Conservation (phyloP, 2,888 invertebrate species). For the Automeris io region DNA sequence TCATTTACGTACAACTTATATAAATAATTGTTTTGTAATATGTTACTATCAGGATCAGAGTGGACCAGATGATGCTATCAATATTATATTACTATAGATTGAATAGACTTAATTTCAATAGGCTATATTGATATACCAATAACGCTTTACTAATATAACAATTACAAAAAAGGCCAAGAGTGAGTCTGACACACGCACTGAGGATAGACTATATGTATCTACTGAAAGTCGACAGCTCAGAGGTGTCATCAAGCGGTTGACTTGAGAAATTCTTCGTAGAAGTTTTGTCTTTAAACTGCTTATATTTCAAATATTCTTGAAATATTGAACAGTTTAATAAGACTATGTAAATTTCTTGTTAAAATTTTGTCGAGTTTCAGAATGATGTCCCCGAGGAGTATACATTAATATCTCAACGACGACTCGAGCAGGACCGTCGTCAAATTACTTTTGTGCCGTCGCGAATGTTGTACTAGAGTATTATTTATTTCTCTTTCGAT, state of each 20-base stretch:
- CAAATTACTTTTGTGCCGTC: conserved; percentile 5
- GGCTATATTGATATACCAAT: too few relatives aligned
- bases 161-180: neutral
- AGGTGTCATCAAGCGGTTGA: neutral
- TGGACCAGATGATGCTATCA: too few relatives aligned
- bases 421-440: conserved; percentile 6
- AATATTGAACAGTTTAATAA: neutral
- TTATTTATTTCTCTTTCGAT: conserved; percentile 7
- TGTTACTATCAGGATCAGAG: too few relatives aligned
- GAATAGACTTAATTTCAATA: too few relatives aligned
- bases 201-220: too few relatives aligned
- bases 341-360: neutral
- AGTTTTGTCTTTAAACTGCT: neutral
- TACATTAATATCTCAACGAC: conserved; percentile 3
- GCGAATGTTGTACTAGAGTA: conserved; percentile 1
- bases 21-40: too few relatives aligned
- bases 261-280: neutral
- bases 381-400: neutral
- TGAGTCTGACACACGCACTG: neutral
- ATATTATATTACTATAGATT: too few relatives aligned
- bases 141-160: neutral
- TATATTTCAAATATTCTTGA: neutral
- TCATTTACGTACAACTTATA: neutral
- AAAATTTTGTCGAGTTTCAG: neutral
- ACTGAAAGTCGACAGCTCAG: neutral